These are phyloP conservation scores for Promerops cafer DNA, from an alignment of 2,113 vertebrate genomes.

Conservation along the genomic window DNA sequence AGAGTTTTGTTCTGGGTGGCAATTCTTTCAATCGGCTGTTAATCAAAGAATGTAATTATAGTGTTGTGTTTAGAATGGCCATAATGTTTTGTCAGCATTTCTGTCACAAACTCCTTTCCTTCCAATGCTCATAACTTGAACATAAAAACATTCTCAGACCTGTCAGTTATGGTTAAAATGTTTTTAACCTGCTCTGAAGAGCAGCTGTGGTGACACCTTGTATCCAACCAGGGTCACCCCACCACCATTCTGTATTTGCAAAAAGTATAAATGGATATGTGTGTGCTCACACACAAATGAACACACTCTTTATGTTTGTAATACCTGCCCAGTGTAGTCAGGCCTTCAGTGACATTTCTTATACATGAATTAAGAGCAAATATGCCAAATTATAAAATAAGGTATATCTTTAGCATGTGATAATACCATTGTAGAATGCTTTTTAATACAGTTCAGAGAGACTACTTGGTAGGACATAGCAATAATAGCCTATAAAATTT, in stretches of 20 bases:
- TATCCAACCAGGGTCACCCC: neutral
- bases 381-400: neutral
- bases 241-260: neutral
- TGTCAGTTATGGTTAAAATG: neutral
- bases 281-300: neutral
- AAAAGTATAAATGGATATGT: accelerated
- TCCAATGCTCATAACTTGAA: neutral
- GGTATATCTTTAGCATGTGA: neutral
- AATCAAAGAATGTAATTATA: conserved; percentile 51
- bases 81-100: conserved; percentile 41
- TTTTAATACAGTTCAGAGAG: neutral
- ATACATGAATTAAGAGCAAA: neutral
- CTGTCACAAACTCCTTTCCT: neutral
- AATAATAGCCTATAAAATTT: neutral
- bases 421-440: neutral
- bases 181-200: neutral
- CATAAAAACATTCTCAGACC: neutral
- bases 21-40: conserved; percentile 17
- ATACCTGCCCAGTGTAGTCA: neutral
- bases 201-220: neutral
- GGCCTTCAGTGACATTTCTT: neutral
- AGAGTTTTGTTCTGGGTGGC: conserved; percentile 38
- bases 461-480: neutral
- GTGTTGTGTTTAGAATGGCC: conserved; percentile 8
- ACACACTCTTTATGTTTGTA: neutral